Conservation (phyloP, 2,797 vertebrate genomes). For the Rhabdophis nuchalis region DNA sequence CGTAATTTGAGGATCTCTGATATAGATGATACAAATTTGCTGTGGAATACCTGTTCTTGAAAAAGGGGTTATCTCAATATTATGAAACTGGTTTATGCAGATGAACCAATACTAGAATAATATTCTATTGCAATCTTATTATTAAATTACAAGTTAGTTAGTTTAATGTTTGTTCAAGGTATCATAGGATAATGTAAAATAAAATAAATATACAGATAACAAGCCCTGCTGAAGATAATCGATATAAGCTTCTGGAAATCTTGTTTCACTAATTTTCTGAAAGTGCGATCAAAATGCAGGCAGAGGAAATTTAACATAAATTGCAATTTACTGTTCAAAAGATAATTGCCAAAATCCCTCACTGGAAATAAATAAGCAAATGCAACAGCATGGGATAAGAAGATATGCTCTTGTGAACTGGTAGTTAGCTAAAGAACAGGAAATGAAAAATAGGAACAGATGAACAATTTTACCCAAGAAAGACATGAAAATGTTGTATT, state of each 20-base stretch:
- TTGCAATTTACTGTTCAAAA: background rate
- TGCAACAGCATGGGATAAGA: background rate
- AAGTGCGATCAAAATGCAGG: background rate
- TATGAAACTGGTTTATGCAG: background rate
- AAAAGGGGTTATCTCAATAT: background rate
- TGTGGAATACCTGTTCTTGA: background rate
- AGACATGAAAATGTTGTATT: background rate
- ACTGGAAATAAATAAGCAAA: background rate
- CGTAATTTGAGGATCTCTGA: too few relatives aligned
- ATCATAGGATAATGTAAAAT: background rate
- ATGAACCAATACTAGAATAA: background rate
- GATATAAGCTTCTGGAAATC: background rate
- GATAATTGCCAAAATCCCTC: background rate
- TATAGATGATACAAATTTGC: background rate
- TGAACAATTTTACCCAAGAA: background rate
- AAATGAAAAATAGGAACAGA: background rate
- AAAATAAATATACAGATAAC: background rate
- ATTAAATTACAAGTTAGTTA: background rate
- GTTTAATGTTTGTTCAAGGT: background rate
- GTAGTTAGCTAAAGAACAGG: background rate
- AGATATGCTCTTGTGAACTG: background rate
- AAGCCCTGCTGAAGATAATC: background rate
- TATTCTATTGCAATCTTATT: background rate
- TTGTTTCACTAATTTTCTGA: background rate
- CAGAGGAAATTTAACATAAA: background rate